Conservation (phyloP, 2,113 vertebrate genomes). For the Percina caprodes region DNA sequence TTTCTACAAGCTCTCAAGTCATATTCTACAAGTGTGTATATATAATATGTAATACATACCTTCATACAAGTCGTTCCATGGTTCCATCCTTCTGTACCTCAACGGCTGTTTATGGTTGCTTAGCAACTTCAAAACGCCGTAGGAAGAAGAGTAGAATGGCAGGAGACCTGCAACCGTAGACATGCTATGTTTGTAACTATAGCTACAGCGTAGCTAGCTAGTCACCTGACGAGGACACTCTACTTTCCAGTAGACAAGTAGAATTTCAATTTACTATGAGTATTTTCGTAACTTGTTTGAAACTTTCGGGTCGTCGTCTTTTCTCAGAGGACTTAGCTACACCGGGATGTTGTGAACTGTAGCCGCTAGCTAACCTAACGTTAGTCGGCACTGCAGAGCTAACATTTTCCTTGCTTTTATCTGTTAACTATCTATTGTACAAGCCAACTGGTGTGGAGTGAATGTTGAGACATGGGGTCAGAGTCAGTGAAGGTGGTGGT, state of each 20-base stretch:
- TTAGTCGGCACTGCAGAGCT: not conserved
- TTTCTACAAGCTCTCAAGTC: too few relatives aligned
- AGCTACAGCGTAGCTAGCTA: too few relatives aligned
- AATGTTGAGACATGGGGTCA: constrained; percentile 77
- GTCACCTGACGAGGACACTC: too few relatives aligned
- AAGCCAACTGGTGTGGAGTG: not conserved
- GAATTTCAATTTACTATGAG: not conserved
- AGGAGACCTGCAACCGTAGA: not conserved
- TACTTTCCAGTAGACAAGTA: too few relatives aligned
- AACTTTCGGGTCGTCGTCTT: not conserved
- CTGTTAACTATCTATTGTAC: not conserved
- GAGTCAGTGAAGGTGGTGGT: constrained; percentile 91
- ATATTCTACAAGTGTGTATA: too few relatives aligned
- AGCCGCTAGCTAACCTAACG: not conserved
- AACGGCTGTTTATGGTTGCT: constrained; percentile 74
- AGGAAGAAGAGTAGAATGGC: not conserved
- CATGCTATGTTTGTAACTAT: too few relatives aligned
- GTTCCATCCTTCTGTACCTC: not conserved
- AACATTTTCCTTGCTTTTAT: not conserved
- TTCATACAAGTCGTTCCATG: not conserved
- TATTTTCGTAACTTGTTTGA: not conserved
- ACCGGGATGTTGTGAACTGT: not conserved
- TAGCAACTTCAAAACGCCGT: constrained; percentile 79
- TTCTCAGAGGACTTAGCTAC: not conserved
- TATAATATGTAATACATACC: too few relatives aligned